Conservation (phyloP, 2,888 invertebrate species). For the Scaptomyza reducta region DNA sequence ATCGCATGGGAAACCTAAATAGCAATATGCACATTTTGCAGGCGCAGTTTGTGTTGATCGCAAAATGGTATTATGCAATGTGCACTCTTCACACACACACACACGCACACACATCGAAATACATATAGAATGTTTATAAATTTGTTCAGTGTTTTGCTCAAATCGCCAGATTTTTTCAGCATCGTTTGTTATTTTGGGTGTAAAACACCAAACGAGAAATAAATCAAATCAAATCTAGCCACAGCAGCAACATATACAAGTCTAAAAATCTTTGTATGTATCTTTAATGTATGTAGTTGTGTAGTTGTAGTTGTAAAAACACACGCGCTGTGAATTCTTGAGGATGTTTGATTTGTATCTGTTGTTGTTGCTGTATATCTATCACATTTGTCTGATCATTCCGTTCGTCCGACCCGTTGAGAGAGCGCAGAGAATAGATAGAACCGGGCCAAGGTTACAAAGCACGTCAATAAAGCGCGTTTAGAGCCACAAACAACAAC, state of each 20-base stretch:
- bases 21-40: constrained; percentile 53
- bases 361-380: constrained; percentile 34
- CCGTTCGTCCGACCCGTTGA: constrained; percentile 39
- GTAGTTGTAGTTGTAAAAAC: constrained; percentile 16
- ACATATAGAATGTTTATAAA: constrained; percentile 65
- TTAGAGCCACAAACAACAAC: constrained; percentile 46
- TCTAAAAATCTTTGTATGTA: background rate
- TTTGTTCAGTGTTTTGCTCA: constrained; percentile 43
- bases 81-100: constrained; percentile 54
- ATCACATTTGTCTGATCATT: constrained; percentile 23
- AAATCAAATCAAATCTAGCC: constrained; percentile 79
- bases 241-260: constrained; percentile 31
- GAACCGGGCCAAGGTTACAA: constrained; percentile 82
- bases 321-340: constrained; percentile 72
- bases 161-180: constrained; percentile 72
- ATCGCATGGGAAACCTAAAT: constrained; percentile 52
- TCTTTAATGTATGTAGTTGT: no score
- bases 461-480: constrained; percentile 82
- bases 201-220: constrained; percentile 77
- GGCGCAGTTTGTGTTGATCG: constrained; percentile 40
- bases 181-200: constrained; percentile 78
- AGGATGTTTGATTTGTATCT: constrained; percentile 73
- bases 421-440: constrained; percentile 54
- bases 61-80: constrained; percentile 73
- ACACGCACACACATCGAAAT: constrained; percentile 34